Evolutionary conservation across 92 coral and sea anemone species (phyloP).

Genomic region (Phenganax stokvisi): DNA sequence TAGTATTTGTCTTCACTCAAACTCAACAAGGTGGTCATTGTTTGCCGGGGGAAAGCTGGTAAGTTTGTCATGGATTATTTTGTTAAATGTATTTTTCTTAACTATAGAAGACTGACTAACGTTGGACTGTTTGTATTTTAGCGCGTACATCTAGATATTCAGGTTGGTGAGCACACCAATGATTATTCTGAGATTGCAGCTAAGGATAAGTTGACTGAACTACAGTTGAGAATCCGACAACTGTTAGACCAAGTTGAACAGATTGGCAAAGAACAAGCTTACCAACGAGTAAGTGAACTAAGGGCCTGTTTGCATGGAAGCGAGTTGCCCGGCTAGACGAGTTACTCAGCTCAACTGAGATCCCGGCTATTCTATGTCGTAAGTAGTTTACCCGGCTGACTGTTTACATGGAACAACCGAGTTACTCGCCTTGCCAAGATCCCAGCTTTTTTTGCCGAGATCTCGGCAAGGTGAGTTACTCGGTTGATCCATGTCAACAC

Average conservation of each 20-base stretch:
- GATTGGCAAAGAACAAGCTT: conserved; percentile 93
- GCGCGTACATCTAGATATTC: conserved; percentile 95
- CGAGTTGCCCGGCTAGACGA: too few species aligned
- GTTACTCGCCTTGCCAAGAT: too few species aligned
- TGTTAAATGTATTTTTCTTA: not conserved
- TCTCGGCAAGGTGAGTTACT: too few species aligned
- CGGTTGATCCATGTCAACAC: too few species aligned
- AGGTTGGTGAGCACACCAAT: conserved; percentile 98
- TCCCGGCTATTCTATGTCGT: too few species aligned
- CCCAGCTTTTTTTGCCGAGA: too few species aligned
- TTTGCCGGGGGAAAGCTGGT: conserved; percentile 99
- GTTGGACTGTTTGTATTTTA: conserved; percentile 17
- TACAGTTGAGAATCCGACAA: conserved; percentile 90
- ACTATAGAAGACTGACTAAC: not conserved
- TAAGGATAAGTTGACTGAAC: conserved; percentile 93
- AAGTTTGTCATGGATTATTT: conserved; percentile 25
- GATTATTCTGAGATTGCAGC: conserved; percentile 98
- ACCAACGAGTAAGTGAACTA: conserved; percentile 73
- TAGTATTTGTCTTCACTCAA: conserved; percentile 85
- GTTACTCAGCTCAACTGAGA: too few species aligned
- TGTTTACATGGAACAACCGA: too few species aligned
- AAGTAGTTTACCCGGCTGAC: too few species aligned
- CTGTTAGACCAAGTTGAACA: conserved; percentile 95
- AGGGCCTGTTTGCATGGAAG: too few species aligned
- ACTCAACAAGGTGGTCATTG: conserved; percentile 94